Base-by-base conservation (phyloP, 1,140 invertebrate species). In the Pentalonia nigronervosa region DNA sequence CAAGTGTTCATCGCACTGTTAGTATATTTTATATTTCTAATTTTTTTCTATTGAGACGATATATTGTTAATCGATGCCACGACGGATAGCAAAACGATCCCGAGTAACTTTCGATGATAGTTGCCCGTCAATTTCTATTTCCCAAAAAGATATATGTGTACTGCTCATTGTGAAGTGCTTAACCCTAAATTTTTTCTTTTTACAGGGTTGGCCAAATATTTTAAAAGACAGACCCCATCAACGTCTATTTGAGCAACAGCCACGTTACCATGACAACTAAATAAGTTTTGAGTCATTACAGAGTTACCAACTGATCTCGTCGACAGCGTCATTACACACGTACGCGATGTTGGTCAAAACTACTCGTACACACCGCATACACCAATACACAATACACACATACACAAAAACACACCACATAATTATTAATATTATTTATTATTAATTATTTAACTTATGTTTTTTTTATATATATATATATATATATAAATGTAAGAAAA, bases 231-330 rank as follows among this genome's bases (percentile, higher is more conserved):
- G 34, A 92, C 21, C 53, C 9, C 7, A 45, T 50, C 81, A 41
- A 86, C 47, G 60, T 81, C 47, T 83, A 50, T 83, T 81, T 50
- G 90, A 84, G 50, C 34, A 48, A 45, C 81, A 53, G 81, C 81
- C 48, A 84, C 91, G 91, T 93, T 93, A 93, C 91, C 91, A 93
- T 93, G 91, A 93, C 91, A 93, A 93, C 81, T 93, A 45, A 93
- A 93, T 93, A 93, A 6, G 56, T 83, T 92, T 93, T 93, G 91
- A 93, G 91, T 93, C 81, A 84, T 93, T 76, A 84, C 91, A 93
- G 91, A 93, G 91, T 93, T 93, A 93, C 91, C 91, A 93, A 93
- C 81, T 93, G 91, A 93, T 93, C 91, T 93, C 91, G 91, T 93
- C 91, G 91, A 93, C 91, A 93, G 91, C 91, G 91, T 93, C 91